Evolutionary conservation across 2,797 vertebrate genomes (phyloP).

Genomic region (Megaceryle alcyon): DNA sequence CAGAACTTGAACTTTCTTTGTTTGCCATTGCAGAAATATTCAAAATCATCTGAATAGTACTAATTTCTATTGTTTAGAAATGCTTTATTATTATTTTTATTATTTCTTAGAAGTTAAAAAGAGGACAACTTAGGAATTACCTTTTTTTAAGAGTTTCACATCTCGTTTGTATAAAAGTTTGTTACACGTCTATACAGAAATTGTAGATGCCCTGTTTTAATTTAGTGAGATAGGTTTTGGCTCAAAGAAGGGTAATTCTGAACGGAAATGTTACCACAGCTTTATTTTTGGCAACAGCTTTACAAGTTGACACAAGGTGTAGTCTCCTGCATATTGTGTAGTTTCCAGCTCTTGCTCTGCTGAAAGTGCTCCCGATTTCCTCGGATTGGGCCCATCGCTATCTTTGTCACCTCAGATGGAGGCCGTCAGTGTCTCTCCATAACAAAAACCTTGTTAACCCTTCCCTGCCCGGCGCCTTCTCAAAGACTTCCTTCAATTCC

Average conservation of each 20-base stretch:
- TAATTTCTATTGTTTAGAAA: not conserved
- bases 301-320: not conserved
- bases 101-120: not conserved
- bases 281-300: slow-evolving; percentile 34
- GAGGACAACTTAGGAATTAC: not conserved
- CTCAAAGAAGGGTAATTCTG: not conserved
- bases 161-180: not conserved
- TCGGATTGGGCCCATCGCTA: not conserved
- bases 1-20: not conserved
- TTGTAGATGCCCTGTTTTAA: not conserved
- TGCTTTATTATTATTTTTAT: no score
- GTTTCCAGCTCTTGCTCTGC: not conserved
- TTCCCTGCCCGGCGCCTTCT: not conserved
- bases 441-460: slow-evolving; percentile 50
- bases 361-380: not conserved
- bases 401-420: slow-evolving; percentile 1
- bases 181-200: not conserved
- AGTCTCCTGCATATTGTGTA: not conserved
- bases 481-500: not conserved
- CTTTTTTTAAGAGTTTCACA: not conserved
- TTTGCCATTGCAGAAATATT: not conserved
- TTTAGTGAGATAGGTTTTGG: not conserved
- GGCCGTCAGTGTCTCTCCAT: not conserved
- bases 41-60: not conserved
- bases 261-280: not conserved